Base-by-base conservation (phyloP, 2,797 vertebrate species). In the Poeciliopsis gracilis region DNA sequence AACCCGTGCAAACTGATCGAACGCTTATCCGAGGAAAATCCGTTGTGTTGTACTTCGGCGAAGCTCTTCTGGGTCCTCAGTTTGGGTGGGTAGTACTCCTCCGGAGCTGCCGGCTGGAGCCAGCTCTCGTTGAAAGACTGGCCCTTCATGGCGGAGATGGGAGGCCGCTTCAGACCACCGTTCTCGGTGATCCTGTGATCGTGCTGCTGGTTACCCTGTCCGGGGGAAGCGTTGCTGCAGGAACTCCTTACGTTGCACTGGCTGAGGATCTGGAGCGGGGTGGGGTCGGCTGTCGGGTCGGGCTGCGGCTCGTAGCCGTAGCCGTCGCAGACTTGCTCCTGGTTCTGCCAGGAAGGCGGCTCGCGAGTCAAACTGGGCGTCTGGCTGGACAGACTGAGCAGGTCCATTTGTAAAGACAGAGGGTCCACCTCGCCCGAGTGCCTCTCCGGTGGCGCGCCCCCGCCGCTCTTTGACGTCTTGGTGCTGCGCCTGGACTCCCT, bases 361-460 rank as follows among this genome's bases (percentile, higher is more conserved):
- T 99, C 97, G 28, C 97, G 95, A 86, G 95, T 98, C 92, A 99
- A 96, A 92, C 98, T 99, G 0, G 97, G 96, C 0, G 97, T 97
- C 92, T 99, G 98, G 92, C 98, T 98, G 86, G 98, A 97, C 82
- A 99, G 96, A 90, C 98, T 99, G 75, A 99, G 96, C 90, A 99
- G 94, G 87, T 99, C 98, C 98, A 99, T 99, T 93, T 99, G 98
- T 85, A 98, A 86, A 5, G 98, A 99, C 72, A 99, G 96, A 0
- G 98, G 98, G 90, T 99, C 98, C 89, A 99, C 96, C 0, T 99
- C 98, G 0, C 97, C 95, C 0, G 97, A 98, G 79, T 96, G 97
- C 63, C 97, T 95, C 80, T 95, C 97, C 1, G 94, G 93, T 82
- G 97, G 94, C 74, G 77, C 85, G 16, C 80, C 84, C 16, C 87